Evolutionary conservation across 2,113 vertebrate genomes (phyloP), one percentile per base, ranked within the genome.

Genomic region (Hypomesus transpacificus): DNA sequence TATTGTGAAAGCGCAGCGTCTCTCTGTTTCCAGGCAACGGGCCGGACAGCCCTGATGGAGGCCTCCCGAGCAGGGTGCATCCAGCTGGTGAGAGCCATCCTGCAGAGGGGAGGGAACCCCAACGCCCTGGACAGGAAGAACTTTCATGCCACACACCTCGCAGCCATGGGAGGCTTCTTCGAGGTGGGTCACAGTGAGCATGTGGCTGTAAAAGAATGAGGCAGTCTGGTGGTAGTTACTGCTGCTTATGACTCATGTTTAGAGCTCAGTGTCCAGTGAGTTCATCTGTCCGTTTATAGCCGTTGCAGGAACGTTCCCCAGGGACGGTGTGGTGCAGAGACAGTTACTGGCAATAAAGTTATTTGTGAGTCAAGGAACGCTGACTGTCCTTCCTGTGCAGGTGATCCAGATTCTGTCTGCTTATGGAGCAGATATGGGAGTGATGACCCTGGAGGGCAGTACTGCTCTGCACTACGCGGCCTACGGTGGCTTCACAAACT

Each of bases 381-480:
- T 95, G 89, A 54, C 39, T 46, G 9, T 46, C 39, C 9, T 2
- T 46, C 39, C 87, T 99, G 46, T 66, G 8, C 75, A 94, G 92
- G 83, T 92, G 24, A 78, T 93, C 66, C 84, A 76, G 79, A 46
- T 89, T 71, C 75, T 94, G 70, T 91, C 89, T 69, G 92, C 94
- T 14, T 95, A 94, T 74, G 86, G 87, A 13, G 95, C 93, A 80
- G 92, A 98, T 34, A 31, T 99, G 83, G 91, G 91, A 0, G 76
- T 91, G 64, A 86, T 94, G 28, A 92, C 90, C 39, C 78, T 90
- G 73, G 91, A 94, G 21, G 92, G 92, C 46, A 94, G 95, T 86
- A 95, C 94, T 0, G 87, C 96, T 0, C 91, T 99, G 71, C 97
- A 99, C 81, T 95, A 93, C 0, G 95, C 96, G 65, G 97, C 96